Conservation (phyloP, 2,113 vertebrate species). For the Otus sunia region DNA sequence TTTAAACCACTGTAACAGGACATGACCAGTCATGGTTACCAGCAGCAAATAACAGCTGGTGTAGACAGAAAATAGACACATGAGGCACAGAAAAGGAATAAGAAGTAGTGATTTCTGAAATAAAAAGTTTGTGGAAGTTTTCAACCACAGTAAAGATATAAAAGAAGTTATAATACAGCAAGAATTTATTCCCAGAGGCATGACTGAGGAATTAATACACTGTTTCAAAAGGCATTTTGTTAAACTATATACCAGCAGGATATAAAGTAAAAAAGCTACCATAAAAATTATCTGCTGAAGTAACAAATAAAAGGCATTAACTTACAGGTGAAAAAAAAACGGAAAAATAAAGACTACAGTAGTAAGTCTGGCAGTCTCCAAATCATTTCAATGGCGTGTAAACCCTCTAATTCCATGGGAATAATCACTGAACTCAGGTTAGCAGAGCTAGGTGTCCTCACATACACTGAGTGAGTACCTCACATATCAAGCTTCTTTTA, state of each 20-base stretch:
- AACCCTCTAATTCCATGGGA: neutral
- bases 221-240: constrained; percentile 24
- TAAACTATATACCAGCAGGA: constrained; percentile 21
- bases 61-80: neutral
- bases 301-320: constrained; percentile 27
- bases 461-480: neutral
- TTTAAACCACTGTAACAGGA: neutral
- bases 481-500: neutral
- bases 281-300: constrained; percentile 29
- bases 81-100: neutral
- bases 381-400: neutral
- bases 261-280: constrained; percentile 23
- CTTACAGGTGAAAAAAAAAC: neutral
- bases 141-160: neutral
- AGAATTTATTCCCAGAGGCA: neutral
- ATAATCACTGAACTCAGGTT: neutral
- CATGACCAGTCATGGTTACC: neutral
- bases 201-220: constrained; percentile 24
- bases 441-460: neutral
- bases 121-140: neutral
- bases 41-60: neutral
- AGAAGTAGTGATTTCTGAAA: neutral
- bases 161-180: neutral
- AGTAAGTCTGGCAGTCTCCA: neutral
- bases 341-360: neutral